Base-by-base conservation (phyloP, 2,113 vertebrate species). In the Austrofundulus limnaeus region DNA sequence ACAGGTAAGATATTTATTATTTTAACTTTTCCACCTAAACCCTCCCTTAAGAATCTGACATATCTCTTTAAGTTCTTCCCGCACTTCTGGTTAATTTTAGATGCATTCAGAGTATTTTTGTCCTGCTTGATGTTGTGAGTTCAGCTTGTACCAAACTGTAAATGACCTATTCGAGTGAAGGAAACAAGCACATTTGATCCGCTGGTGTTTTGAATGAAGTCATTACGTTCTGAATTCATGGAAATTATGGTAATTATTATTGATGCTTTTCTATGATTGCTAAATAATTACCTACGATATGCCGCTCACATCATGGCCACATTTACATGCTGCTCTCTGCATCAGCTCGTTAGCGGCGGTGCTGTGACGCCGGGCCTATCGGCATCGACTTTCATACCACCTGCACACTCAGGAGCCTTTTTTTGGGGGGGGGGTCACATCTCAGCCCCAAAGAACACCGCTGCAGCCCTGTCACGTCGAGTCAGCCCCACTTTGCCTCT, bases 221-320 rank as follows among this genome's bases (percentile, higher is more conserved):
- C 81, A 81, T 90, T 90, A 82, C 72, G 73, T 52, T 64, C 58
- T 49, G 51, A 59, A 88, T 84, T 84, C 72, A 69, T 62, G 59
- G 74, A 78, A 81, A 85, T 89, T 77, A 84, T 80, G 81, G 69
- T 86, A 90, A 90, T 89, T 80, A 81, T 70, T 88, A 89, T 83
- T 85, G 87, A 92, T 86, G 84, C 78, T 66, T 81, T 76, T 73
- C 68, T 64, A 77, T 88, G 83, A 91, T 88, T 87, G 79, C 77
- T 73, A 82, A 87, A 89, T 89, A 90, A 89, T 91, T 89, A 87
- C 80, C 28, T 47, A 85, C 82, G 81, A 88, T 82, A 79, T 77
- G 84, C 75, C 51, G 72, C 87, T 85, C 78, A 80, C 77, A 81
- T 84, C 77, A 61, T 75, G 76, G 15, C 57, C 57, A 61, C 83